Conservation (phyloP, 1,140 invertebrate genomes). For the Drosophila teissieri region DNA sequence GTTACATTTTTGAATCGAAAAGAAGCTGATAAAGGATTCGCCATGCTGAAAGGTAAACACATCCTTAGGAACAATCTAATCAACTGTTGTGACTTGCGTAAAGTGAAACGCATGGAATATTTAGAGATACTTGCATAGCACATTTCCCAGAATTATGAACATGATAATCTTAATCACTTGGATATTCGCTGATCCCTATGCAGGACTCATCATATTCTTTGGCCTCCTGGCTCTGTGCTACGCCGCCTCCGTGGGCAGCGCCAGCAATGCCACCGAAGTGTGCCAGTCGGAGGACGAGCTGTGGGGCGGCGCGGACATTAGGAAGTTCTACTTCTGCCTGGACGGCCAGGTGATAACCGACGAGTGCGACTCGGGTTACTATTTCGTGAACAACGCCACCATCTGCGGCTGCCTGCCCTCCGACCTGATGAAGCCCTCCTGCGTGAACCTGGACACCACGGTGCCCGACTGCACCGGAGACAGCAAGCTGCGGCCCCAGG, state of each 20-base stretch:
- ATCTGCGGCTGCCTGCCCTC: conserved; percentile 61
- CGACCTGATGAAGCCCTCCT: conserved; percentile 41
- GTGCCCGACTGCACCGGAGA: conserved; percentile 36
- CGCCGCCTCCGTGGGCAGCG: conserved; percentile 2
- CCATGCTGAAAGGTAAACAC: conserved; percentile 62
- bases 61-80: neutral
- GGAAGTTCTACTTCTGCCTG: conserved; percentile 59
- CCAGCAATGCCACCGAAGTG: neutral
- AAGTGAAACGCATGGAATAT: neutral
- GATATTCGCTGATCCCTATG: neutral
- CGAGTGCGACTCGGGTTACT: conserved; percentile 38
- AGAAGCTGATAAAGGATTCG: conserved; percentile 21
- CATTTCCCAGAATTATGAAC: too few species aligned
- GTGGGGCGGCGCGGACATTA: conserved; percentile 55
- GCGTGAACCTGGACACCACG: conserved; percentile 40
- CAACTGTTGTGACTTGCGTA: neutral
- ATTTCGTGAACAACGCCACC: conserved; percentile 65
- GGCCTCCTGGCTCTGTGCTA: conserved; percentile 41
- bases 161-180: neutral
- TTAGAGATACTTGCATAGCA: too few species aligned
- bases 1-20: conserved; percentile 26
- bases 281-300: conserved; percentile 52
- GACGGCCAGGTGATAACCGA: conserved; percentile 6
- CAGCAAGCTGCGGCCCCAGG: conserved; percentile 58
- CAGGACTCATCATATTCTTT: conserved; percentile 38